Percentiles rank a stretch among this genome's conserved stretches.
phyloP scores from a whole-genome alignment of 2,888 invertebrate genomes.

The Pachydiplax longipennis region DNA sequence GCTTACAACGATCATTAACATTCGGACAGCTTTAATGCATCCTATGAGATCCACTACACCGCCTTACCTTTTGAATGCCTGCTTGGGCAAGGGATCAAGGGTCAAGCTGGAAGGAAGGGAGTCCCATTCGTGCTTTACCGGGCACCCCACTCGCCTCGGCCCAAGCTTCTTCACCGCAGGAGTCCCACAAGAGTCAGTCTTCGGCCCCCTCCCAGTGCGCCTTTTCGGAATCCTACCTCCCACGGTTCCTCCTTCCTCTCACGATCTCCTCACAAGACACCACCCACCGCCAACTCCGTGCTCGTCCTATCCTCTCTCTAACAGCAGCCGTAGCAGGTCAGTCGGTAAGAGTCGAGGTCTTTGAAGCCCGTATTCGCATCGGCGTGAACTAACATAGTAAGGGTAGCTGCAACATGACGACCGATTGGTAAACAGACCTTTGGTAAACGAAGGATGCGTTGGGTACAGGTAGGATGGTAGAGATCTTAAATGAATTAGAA shows the following conservation, averaged over 20 bases:
- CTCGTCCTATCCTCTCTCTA: not conserved
- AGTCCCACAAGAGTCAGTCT: conserved; percentile 16
- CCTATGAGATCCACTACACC: conserved; percentile 2
- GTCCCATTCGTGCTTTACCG: conserved; percentile 39
- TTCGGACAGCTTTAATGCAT: conserved; percentile 22
- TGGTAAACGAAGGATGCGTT: not conserved
- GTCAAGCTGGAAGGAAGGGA: conserved; percentile 29
- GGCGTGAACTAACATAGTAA: not conserved
- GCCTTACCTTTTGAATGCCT: conserved; percentile 18
- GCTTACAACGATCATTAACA: conserved; percentile 13
- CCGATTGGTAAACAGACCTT: not conserved
- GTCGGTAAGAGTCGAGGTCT: not conserved
- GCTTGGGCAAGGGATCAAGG: conserved; percentile 7
- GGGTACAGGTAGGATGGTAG: not conserved
- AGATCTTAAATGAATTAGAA: too few relatives aligned
- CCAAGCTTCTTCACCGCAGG: conserved; percentile 10
- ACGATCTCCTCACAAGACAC: not conserved
- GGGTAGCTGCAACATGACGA: not conserved
- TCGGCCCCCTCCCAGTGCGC: conserved; percentile 17
- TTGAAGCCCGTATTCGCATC: not conserved
- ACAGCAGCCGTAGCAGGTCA: not conserved
- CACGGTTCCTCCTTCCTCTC: not conserved
- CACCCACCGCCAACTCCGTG: not conserved
- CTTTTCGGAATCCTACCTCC: conserved; percentile 34
- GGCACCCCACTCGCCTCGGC: conserved; percentile 29